These are phyloP conservation scores for Ommatoiulus sabulosus DNA, from an alignment of 2,888 invertebrate species.

Conservation along the genomic window DNA sequence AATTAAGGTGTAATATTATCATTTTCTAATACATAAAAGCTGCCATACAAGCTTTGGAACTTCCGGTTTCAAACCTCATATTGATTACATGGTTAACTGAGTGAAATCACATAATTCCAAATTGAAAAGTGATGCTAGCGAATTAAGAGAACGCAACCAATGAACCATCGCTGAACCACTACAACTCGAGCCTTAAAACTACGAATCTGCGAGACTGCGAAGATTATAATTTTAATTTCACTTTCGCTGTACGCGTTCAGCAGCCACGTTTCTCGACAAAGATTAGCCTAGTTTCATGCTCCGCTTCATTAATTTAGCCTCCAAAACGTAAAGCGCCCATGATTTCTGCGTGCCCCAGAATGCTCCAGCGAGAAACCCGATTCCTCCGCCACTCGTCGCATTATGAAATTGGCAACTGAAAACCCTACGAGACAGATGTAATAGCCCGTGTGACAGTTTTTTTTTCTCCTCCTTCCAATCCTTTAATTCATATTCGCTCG, in stretches of 20 bases:
- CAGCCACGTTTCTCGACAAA: not conserved
- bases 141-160: too few species aligned
- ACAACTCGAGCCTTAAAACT: too few species aligned
- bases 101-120: too few species aligned
- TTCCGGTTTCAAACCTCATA: too few species aligned
- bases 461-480: slow-evolving; percentile 3
- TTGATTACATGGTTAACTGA: too few species aligned
- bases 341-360: not conserved
- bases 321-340: not conserved
- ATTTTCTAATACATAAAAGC: too few species aligned
- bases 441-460: slow-evolving; percentile 49
- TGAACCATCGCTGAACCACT: too few species aligned
- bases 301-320: not conserved
- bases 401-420: slow-evolving; percentile 47
- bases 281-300: slow-evolving; percentile 12
- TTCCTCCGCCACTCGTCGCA: not conserved
- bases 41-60: too few species aligned
- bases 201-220: too few species aligned
- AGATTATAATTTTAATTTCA: slow-evolving; percentile 9
- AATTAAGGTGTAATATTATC: too few species aligned
- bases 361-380: not conserved
- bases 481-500: slow-evolving; percentile 21
- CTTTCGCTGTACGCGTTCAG: not conserved
- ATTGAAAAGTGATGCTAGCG: too few species aligned
- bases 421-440: slow-evolving; percentile 42